phyloP scores from a whole-genome alignment of 2,797 vertebrate species.

The Helicolenus hilgendorfi region DNA sequence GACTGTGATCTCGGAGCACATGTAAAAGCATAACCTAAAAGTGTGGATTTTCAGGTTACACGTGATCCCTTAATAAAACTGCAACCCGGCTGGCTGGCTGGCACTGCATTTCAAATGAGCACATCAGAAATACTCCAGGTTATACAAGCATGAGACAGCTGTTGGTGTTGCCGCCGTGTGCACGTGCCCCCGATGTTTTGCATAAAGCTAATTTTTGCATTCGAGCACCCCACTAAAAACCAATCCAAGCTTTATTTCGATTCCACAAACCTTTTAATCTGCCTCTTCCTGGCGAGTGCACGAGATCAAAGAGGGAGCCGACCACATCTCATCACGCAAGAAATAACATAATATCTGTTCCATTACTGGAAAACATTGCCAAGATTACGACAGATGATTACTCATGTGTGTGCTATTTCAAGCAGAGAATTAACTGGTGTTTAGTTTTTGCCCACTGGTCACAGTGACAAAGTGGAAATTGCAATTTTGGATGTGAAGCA shows the following conservation, averaged over 20 bases:
- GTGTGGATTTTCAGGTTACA: constrained; percentile 81
- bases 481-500: constrained; percentile 51
- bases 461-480: constrained; percentile 57
- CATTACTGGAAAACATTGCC: constrained; percentile 77
- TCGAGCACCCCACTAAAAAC: constrained; percentile 66
- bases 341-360: constrained; percentile 83
- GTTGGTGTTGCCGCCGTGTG: constrained; percentile 34
- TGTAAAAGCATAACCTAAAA: constrained; percentile 80
- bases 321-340: constrained; percentile 79
- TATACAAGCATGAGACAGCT: constrained; percentile 56
- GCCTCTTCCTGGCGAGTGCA: constrained; percentile 82
- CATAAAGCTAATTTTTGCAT: constrained; percentile 68
- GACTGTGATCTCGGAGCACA: constrained; percentile 82
- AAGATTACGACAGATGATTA: constrained; percentile 83
- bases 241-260: constrained; percentile 82
- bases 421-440: constrained; percentile 80
- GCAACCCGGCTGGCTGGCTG: constrained; percentile 35
- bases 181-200: constrained; percentile 63
- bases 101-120: constrained; percentile 62
- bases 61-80: constrained; percentile 69
- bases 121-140: constrained; percentile 57
- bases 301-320: constrained; percentile 85
- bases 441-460: constrained; percentile 74
- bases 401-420: constrained; percentile 77
- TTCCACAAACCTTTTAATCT: constrained; percentile 86